Evolutionary conservation across 2,888 invertebrate species (phyloP).

Genomic region (Cyclophora albipunctata): DNA sequence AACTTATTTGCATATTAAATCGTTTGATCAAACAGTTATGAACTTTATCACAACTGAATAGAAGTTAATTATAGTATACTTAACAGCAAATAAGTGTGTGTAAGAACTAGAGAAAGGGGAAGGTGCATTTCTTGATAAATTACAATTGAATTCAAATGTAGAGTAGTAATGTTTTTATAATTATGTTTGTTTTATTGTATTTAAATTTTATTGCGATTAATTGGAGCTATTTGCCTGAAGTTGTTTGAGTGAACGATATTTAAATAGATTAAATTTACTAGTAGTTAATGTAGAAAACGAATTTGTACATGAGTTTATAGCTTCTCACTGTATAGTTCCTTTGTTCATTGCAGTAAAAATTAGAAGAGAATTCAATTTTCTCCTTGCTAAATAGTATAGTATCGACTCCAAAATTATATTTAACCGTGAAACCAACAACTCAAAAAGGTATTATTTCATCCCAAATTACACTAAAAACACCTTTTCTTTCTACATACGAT

Average conservation of each 20-base stretch:
- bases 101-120: slow-evolving; percentile 46
- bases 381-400: no score
- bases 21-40: slow-evolving; percentile 10
- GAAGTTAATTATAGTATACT: slow-evolving; percentile 7
- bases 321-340: no score
- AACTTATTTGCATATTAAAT: slow-evolving; percentile 15
- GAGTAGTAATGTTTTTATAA: slow-evolving; percentile 65
- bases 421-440: no score
- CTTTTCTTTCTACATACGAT: no score
- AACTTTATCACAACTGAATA: slow-evolving; percentile 22
- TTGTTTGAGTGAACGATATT: slow-evolving; percentile 10
- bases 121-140: slow-evolving; percentile 59
- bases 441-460: no score
- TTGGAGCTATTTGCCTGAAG: slow-evolving; percentile 39
- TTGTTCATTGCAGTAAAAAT: no score
- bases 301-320: no score
- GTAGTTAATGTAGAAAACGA: no score
- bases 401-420: no score
- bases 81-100: slow-evolving; percentile 7
- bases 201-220: slow-evolving; percentile 67
- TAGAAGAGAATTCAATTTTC: no score
- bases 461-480: no score
- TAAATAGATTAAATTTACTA: no score
- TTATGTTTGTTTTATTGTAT: slow-evolving; percentile 67
- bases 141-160: slow-evolving; percentile 64